A percentile compares a stretch with the other conserved stretches of the same genome.
Conservation (phyloP, 2,888 invertebrate species). For the Dryocosmus kuriphilus region DNA sequence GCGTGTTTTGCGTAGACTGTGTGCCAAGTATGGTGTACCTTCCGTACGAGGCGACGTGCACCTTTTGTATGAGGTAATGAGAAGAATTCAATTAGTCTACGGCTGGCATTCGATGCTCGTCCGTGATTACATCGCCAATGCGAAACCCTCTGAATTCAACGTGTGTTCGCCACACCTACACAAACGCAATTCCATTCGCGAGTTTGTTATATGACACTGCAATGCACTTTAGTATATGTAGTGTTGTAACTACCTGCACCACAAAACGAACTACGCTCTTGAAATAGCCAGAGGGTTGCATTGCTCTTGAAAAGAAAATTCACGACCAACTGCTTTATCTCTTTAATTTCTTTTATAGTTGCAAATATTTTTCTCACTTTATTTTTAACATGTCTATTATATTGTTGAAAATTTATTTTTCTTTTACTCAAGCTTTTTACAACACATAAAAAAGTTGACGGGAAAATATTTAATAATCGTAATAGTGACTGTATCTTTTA, state of each 20-base stretch:
- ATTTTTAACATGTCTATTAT: neutral
- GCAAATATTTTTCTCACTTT: neutral
- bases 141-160: slow-evolving; percentile 23
- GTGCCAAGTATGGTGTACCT: slow-evolving; percentile 12
- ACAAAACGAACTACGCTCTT: neutral
- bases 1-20: neutral
- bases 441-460: no score
- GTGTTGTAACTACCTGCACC: neutral
- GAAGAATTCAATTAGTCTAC: slow-evolving; percentile 58
- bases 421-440: no score
- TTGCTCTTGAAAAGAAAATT: neutral
- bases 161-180: neutral
- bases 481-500: neutral
- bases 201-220: slow-evolving; percentile 1
- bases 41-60: slow-evolving; percentile 42
- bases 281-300: neutral
- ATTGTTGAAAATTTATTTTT: no score
- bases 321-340: neutral
- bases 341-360: neutral
- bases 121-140: slow-evolving; percentile 44
- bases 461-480: no score
- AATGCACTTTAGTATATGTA: slow-evolving; percentile 8
- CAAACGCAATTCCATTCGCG: neutral
- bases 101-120: slow-evolving; percentile 52
- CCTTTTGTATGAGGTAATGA: slow-evolving; percentile 58